Percentiles rank a stretch among this genome's conserved stretches.
These are phyloP conservation scores for Syngnathus rostellatus DNA, from an alignment of 2,797 vertebrate genomes.

Conservation along the genomic window DNA sequence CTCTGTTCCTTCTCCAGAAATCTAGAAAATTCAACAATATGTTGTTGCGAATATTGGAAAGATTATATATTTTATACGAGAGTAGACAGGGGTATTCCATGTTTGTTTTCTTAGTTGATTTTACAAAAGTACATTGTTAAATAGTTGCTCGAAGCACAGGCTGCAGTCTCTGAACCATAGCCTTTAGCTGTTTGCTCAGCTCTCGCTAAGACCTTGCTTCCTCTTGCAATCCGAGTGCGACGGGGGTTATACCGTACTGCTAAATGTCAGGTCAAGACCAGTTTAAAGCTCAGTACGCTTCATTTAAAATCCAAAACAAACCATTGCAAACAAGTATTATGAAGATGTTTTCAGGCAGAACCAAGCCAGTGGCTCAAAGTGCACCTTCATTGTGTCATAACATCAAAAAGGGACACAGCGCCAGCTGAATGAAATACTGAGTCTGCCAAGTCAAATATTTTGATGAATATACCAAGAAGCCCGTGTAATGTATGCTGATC, in stretches of 20 bases:
- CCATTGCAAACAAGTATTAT: neutral
- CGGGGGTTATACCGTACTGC: neutral
- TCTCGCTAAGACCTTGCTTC: neutral
- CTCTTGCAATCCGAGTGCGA: neutral
- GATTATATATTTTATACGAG: neutral
- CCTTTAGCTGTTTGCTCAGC: conserved; percentile 2
- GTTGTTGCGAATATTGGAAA: no score
- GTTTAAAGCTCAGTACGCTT: neutral
- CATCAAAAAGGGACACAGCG: neutral
- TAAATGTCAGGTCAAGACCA: neutral
- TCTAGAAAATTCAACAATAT: neutral
- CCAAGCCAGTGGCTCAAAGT: neutral
- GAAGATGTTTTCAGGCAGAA: neutral
- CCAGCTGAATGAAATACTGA: neutral
- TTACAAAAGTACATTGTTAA: neutral
- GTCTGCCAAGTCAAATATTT: conserved; percentile 5
- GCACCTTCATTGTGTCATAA: conserved; percentile 1
- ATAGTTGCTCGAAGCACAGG: neutral
- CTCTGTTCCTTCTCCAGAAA: conserved; percentile 1
- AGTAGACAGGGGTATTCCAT: conserved; percentile 10
- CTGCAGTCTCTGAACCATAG: neutral
- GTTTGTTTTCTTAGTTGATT: conserved; percentile 22
- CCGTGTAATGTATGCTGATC: neutral
- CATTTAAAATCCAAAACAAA: neutral
- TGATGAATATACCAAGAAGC: neutral